Conservation (phyloP, 2,888 invertebrate genomes). For the Smittia aterrima region DNA sequence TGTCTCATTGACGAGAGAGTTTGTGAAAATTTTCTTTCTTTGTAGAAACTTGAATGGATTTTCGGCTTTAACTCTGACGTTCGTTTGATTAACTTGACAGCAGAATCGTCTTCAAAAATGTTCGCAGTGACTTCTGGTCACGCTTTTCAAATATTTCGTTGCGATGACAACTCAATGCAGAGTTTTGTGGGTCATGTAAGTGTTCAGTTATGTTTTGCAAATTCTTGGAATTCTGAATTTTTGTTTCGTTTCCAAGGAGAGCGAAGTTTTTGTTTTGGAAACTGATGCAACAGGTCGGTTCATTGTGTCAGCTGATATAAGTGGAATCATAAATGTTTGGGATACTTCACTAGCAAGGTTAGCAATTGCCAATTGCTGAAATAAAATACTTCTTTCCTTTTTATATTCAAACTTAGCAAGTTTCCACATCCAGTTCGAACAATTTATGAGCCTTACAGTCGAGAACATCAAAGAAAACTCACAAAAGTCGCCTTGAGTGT, state of each 20-base stretch:
- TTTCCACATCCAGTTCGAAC: constrained; percentile 32
- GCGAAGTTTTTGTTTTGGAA: neutral
- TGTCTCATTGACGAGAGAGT: too few species aligned
- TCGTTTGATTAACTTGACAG: constrained; percentile 6
- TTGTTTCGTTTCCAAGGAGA: constrained; percentile 10
- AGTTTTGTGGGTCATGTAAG: constrained; percentile 35
- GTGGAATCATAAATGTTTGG: constrained; percentile 28
- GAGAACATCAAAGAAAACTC: neutral
- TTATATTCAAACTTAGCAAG: neutral
- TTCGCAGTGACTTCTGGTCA: neutral
- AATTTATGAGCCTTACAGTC: constrained; percentile 4
- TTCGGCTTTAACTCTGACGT: constrained; percentile 4
- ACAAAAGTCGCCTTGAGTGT: constrained; percentile 22
- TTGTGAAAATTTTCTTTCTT: too few species aligned
- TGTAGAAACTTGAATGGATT: constrained; percentile 21
- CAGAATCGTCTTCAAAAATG: neutral
- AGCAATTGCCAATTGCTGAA: neutral
- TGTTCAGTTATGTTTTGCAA: constrained; percentile 15
- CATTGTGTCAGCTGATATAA: constrained; percentile 31
- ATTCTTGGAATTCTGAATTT: neutral
- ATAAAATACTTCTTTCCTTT: neutral
- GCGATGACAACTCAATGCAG: neutral
- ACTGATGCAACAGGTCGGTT: constrained; percentile 37
- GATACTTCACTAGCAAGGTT: neutral
- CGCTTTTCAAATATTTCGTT: constrained; percentile 27